These are phyloP conservation scores for Saturnia pavonia DNA, from an alignment of 2,888 invertebrate species.

Conservation along the genomic window DNA sequence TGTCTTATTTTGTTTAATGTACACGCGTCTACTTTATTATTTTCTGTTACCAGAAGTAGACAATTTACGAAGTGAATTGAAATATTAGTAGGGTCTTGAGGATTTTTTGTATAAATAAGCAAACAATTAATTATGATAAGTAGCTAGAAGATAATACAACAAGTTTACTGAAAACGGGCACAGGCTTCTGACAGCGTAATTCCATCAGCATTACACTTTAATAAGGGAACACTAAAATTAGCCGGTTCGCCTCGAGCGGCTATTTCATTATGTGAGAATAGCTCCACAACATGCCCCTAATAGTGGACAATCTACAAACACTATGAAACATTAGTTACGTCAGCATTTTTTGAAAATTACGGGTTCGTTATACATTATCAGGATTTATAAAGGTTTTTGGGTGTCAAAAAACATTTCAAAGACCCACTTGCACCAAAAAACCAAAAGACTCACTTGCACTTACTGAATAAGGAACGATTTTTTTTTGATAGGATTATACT, in stretches of 20 bases:
- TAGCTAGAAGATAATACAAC: background rate
- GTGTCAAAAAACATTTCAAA: background rate
- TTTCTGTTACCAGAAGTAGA: no score
- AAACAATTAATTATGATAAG: background rate
- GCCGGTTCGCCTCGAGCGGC: conserved; percentile 50
- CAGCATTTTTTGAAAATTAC: background rate
- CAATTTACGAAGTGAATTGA: background rate
- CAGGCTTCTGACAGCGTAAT: conserved; percentile 57
- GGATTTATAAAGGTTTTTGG: background rate
- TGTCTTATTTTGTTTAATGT: no score
- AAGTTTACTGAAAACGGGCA: conserved; percentile 31
- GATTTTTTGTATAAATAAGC: background rate
- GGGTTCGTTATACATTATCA: background rate
- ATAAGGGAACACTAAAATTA: conserved; percentile 63
- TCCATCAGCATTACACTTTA: conserved; percentile 68
- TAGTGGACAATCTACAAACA: conserved; percentile 24
- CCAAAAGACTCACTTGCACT: background rate
- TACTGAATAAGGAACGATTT: background rate
- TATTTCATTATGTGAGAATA: conserved; percentile 52
- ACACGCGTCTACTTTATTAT: no score
- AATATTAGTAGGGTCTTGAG: background rate
- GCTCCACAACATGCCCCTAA: conserved; percentile 35
- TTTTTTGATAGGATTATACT: no score
- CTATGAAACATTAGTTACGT: background rate
- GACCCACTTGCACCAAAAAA: no score